Percentiles rank a stretch among this genome's conserved stretches.
Evolutionary conservation across 2,797 vertebrate species (phyloP).

Genomic region (Sorex maritimensis): DNA sequence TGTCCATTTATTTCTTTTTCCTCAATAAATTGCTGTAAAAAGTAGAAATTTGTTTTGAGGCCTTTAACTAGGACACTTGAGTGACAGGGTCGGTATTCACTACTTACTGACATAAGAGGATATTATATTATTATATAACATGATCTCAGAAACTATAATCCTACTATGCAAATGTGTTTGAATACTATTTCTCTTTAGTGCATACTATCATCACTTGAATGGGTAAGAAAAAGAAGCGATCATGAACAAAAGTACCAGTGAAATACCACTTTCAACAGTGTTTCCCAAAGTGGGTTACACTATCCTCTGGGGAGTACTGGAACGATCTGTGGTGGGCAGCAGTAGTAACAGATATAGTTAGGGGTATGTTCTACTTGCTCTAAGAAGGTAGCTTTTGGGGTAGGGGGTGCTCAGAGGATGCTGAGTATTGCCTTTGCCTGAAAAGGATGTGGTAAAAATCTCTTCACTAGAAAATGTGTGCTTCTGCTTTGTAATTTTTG

Average conservation of each 20-base stretch:
- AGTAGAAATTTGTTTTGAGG: constrained; percentile 8
- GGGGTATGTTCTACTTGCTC: too few species aligned
- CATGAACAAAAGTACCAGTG: not conserved
- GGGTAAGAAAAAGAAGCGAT: not conserved
- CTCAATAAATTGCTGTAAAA: constrained; percentile 31
- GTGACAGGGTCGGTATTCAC: not conserved
- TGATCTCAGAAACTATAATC: not conserved
- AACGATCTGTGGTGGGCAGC: too few species aligned
- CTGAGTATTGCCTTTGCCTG: too few species aligned
- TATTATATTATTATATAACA: constrained; percentile 20
- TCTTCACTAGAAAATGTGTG: not conserved
- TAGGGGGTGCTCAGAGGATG: not conserved
- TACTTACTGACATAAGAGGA: not conserved
- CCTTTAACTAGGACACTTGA: not conserved
- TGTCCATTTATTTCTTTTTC: not conserved
- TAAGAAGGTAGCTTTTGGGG: not conserved
- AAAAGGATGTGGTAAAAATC: not conserved
- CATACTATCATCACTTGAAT: constrained; percentile 15
- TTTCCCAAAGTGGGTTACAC: too few species aligned
- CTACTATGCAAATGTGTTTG: not conserved
- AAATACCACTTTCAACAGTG: too few species aligned
- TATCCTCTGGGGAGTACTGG: too few species aligned
- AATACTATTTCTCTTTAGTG: constrained; percentile 32
- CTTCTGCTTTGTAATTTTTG: not conserved
- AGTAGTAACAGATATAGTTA: too few species aligned